Conservation (phyloP, 2,888 invertebrate genomes). For the Salpingus planirostris region DNA sequence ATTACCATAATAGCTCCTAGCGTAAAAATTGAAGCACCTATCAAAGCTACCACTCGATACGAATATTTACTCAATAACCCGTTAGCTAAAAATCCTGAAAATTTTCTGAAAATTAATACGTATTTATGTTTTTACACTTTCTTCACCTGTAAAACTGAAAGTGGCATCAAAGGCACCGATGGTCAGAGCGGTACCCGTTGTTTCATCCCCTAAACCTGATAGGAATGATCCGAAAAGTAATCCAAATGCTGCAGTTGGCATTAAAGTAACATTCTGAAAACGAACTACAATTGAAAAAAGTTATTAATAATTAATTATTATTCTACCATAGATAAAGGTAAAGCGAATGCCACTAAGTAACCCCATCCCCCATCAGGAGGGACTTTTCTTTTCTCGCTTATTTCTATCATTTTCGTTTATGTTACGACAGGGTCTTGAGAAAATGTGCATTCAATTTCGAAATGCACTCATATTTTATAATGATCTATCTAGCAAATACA, state of each 20-base stretch:
- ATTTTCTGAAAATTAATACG: no score
- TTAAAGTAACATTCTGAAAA: conserved; percentile 56
- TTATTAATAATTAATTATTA: conserved; percentile 6
- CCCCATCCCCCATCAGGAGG: conserved; percentile 64
- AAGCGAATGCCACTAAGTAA: conserved; percentile 63
- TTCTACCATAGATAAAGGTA: conserved; percentile 68
- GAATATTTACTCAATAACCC: conserved; percentile 57
- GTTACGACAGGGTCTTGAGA: no score
- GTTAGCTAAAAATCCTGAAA: no score
- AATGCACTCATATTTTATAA: no score
- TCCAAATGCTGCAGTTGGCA: conserved; percentile 61
- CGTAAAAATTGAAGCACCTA: conserved; percentile 55
- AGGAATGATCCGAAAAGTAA: conserved; percentile 64
- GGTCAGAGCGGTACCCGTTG: conserved; percentile 59
- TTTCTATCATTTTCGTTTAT: no score
- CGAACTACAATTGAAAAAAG: conserved; percentile 2
- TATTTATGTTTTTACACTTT: no score
- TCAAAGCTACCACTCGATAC: conserved; percentile 56
- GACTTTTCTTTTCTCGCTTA: no score
- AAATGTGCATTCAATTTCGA: no score
- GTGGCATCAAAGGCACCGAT: conserved; percentile 61
- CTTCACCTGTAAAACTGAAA: conserved; percentile 53
- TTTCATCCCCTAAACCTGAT: conserved; percentile 54
- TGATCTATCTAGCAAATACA: no score
- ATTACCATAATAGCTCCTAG: conserved; percentile 54